phyloP scores from a whole-genome alignment of 2,888 invertebrate species.

The Cheilosia vulpina region DNA sequence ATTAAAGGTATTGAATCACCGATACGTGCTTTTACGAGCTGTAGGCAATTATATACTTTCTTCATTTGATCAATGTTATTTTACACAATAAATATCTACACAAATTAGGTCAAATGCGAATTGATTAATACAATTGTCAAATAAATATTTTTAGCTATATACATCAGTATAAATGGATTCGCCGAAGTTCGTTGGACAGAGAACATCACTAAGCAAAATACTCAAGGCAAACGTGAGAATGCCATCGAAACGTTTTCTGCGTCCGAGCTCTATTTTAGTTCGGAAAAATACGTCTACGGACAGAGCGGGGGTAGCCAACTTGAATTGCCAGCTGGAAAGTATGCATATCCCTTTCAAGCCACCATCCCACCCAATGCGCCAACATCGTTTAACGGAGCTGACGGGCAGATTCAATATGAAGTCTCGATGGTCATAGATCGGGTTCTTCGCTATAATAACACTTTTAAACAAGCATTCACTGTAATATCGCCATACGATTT shows the following conservation, averaged over 20 bases:
- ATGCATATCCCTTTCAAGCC: conserved; percentile 91
- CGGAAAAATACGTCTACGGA: conserved; percentile 81
- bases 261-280: conserved; percentile 81
- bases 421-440: conserved; percentile 91
- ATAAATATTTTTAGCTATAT: conserved; percentile 79
- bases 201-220: conserved; percentile 79
- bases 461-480: conserved; percentile 91
- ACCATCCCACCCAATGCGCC: conserved; percentile 86
- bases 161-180: conserved; percentile 81
- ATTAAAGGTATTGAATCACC: no score
- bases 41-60: no score
- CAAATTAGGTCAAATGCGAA: no score
- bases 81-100: no score
- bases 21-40: no score
- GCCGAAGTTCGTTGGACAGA: conserved; percentile 83
- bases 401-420: conserved; percentile 90
- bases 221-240: conserved; percentile 80
- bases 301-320: conserved; percentile 86
- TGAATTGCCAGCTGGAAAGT: conserved; percentile 87
- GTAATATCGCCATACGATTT: conserved; percentile 91
- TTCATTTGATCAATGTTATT: no score
- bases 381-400: conserved; percentile 90
- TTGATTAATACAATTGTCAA: background rate
- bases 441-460: conserved; percentile 94
- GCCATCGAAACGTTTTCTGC: conserved; percentile 80